Conservation (phyloP, 1,140 invertebrate genomes). For the Nebria ingens region DNA sequence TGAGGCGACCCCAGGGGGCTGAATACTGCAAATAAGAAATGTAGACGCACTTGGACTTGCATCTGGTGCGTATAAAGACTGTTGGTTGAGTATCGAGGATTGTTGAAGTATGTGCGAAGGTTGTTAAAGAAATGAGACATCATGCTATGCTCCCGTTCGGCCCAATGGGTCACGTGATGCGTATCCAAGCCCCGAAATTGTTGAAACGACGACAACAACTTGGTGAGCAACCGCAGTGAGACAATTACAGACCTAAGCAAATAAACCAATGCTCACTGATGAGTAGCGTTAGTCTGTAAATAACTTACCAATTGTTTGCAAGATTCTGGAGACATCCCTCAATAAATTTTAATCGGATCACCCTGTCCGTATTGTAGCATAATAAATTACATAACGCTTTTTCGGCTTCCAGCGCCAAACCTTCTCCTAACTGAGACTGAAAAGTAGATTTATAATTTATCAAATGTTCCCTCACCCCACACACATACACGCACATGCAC, state of each 20-base stretch:
- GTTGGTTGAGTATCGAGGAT: slow-evolving; percentile 23
- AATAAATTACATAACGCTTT: slow-evolving; percentile 81
- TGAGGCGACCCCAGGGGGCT: slow-evolving; percentile 83
- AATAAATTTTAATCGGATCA: slow-evolving; percentile 87
- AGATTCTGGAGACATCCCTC: slow-evolving; percentile 88
- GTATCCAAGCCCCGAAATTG: slow-evolving; percentile 74
- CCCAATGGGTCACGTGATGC: slow-evolving; percentile 76
- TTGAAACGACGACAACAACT: slow-evolving; percentile 84
- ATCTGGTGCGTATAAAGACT: slow-evolving; percentile 72
- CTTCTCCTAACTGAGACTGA: slow-evolving; percentile 72
- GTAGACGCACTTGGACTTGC: slow-evolving; percentile 79
- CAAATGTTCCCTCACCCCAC: background rate
- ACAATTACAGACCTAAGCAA: slow-evolving; percentile 72
- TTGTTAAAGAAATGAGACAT: slow-evolving; percentile 89
- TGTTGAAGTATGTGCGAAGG: slow-evolving; percentile 48
- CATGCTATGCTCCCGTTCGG: slow-evolving; percentile 81
- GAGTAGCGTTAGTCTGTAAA: background rate
- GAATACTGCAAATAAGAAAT: slow-evolving; percentile 87
- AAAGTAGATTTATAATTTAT: slow-evolving; percentile 24
- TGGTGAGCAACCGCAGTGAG: slow-evolving; percentile 76
- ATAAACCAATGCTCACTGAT: background rate
- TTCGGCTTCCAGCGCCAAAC: slow-evolving; percentile 79
- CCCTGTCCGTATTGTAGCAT: slow-evolving; percentile 79
- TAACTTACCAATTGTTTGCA: slow-evolving; percentile 59
- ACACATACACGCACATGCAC: slow-evolving; percentile 45